A percentile compares a stretch with the other conserved stretches of the same genome.
These are phyloP conservation scores for Intellagama lesueurii DNA, from an alignment of 2,797 vertebrate species.

Conservation along the genomic window DNA sequence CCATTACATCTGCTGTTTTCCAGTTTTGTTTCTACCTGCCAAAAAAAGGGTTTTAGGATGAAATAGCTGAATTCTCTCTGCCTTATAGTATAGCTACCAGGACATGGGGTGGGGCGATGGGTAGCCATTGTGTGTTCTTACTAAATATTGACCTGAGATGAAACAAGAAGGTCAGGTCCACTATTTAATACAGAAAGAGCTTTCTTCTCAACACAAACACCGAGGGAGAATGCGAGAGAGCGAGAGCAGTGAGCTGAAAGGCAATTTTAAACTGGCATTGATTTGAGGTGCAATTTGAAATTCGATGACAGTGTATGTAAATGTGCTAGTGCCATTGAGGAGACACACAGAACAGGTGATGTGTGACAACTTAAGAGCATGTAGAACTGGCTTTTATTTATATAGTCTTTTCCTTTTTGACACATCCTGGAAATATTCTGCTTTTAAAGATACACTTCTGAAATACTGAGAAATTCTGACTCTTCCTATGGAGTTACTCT, in stretches of 20 bases:
- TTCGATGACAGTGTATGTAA: slow-evolving; percentile 80
- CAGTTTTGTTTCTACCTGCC: fast-evolving
- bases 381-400: slow-evolving; percentile 78
- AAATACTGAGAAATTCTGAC: slow-evolving; percentile 55
- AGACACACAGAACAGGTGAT: slow-evolving; percentile 77
- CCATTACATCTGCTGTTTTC: background rate
- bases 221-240: no score
- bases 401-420: slow-evolving; percentile 75
- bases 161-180: slow-evolving; percentile 24
- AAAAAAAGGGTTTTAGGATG: background rate
- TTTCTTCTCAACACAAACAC: background rate
- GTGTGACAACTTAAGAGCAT: slow-evolving; percentile 79
- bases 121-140: fast-evolving
- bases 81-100: background rate
- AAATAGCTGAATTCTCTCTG: background rate
- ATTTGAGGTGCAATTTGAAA: slow-evolving; percentile 80
- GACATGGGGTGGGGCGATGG: fast-evolving
- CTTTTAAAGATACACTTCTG: slow-evolving; percentile 55
- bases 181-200: background rate
- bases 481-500: slow-evolving; percentile 58
- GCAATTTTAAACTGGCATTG: slow-evolving; percentile 76
- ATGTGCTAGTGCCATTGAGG: slow-evolving; percentile 81
- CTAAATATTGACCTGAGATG: fast-evolving
- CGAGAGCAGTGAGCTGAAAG: slow-evolving; percentile 67
- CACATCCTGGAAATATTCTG: slow-evolving; percentile 58